A percentile compares a stretch with the other conserved stretches of the same genome.
Evolutionary conservation across 2,113 vertebrate species (phyloP).

Genomic region (Tympanuchus pallidicinctus): DNA sequence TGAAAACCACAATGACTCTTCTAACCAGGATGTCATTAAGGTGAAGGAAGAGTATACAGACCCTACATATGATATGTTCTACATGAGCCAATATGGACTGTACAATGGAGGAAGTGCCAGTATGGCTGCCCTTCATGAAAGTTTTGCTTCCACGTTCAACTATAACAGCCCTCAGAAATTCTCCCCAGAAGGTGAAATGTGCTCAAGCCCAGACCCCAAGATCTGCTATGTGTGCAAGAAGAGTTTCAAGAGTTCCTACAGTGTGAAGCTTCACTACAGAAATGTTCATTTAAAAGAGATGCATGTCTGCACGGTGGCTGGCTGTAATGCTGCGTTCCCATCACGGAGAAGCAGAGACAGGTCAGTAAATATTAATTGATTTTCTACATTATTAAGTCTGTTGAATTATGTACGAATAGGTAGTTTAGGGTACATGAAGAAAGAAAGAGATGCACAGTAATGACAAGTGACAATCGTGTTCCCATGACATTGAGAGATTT

Average conservation of each 20-base stretch:
- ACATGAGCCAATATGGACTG: conserved; percentile 98
- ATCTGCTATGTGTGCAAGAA: conserved; percentile 99
- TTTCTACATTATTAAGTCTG: conserved; percentile 71
- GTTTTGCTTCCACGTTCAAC: conserved; percentile 93
- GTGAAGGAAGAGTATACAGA: conserved; percentile 97
- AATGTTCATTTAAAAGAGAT: conserved; percentile 99
- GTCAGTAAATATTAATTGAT: conserved; percentile 88
- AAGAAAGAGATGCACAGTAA: conserved; percentile 55
- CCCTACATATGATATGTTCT: conserved; percentile 99
- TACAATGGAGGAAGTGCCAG: conserved; percentile 92
- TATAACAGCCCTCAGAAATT: conserved; percentile 97
- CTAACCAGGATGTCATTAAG: conserved; percentile 90
- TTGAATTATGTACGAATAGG: conserved; percentile 63
- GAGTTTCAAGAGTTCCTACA: conserved; percentile 99
- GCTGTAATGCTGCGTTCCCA: conserved; percentile 98
- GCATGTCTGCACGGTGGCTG: conserved; percentile 98
- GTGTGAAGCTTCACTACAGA: conserved; percentile 99
- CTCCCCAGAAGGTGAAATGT: conserved; percentile 95
- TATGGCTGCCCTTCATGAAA: conserved; percentile 97
- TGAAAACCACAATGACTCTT: conserved; percentile 88
- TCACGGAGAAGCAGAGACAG: conserved; percentile 99
- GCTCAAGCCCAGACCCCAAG: conserved; percentile 97
- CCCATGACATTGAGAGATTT: conserved; percentile 61
- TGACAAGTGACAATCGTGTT: conserved; percentile 56
- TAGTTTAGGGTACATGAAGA: conserved; percentile 57